These are phyloP conservation scores for Bujurquina vittata DNA, from an alignment of 2,113 vertebrate species.

Conservation along the genomic window DNA sequence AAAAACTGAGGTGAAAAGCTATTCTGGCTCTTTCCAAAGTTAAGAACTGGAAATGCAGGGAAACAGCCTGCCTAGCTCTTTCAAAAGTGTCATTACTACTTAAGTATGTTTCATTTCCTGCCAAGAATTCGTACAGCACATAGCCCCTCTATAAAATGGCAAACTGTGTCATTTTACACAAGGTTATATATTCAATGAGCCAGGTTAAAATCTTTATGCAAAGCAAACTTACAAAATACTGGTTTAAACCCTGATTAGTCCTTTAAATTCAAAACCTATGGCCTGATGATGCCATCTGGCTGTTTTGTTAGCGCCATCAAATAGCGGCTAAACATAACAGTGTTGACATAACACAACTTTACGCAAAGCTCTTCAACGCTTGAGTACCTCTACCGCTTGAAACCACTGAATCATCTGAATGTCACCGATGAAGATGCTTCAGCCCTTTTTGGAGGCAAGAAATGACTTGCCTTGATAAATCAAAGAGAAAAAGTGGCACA, in stretches of 20 bases:
- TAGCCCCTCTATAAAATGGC: too few species aligned
- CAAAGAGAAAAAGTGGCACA: background rate
- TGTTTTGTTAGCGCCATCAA: background rate
- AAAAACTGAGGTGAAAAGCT: background rate
- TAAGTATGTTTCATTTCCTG: too few species aligned
- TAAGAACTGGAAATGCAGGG: too few species aligned
- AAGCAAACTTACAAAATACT: background rate
- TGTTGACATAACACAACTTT: background rate
- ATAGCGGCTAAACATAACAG: background rate
- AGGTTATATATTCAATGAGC: too few species aligned
- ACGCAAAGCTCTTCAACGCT: background rate
- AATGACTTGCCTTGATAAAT: background rate
- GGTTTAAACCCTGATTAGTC: background rate
- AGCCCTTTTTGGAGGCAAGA: background rate
- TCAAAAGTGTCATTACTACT: too few species aligned
- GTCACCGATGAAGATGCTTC: background rate
- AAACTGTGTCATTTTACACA: too few species aligned
- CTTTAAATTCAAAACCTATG: rapidly evolving
- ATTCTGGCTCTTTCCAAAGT: background rate
- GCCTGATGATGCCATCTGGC: background rate
- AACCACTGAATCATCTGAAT: slow-evolving; percentile 46
- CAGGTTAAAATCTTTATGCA: background rate
- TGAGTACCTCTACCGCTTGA: background rate
- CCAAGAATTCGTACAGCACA: too few species aligned
- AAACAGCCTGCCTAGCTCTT: too few species aligned